phyloP scores from a whole-genome alignment of 2,797 vertebrate species.

The Acanthiza pusilla region DNA sequence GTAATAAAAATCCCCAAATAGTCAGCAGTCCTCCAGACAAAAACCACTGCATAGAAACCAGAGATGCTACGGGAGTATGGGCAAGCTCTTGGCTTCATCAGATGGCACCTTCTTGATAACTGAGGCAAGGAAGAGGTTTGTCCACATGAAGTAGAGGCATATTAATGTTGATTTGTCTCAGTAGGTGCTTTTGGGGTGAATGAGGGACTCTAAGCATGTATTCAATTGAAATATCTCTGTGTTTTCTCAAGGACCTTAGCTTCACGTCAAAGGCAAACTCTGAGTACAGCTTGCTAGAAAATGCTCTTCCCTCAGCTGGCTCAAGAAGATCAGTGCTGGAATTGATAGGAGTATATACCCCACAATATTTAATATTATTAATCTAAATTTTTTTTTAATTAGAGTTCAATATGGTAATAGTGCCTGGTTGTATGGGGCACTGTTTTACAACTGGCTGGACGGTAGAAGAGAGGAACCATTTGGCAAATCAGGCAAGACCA shows the following conservation, averaged over 20 bases:
- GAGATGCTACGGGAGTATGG: neutral
- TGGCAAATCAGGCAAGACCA: conserved; percentile 46
- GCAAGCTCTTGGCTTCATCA: neutral
- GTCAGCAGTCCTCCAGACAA: neutral
- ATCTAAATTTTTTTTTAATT: neutral
- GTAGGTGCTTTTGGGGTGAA: conserved; percentile 65
- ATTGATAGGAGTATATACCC: conserved; percentile 44
- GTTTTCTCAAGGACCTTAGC: conserved; percentile 68
- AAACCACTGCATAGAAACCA: neutral
- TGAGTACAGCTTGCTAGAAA: conserved; percentile 75
- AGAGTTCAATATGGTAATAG: neutral
- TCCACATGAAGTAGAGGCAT: neutral
- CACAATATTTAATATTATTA: neutral
- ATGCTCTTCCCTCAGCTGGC: conserved; percentile 69
- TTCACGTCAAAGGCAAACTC: conserved; percentile 74
- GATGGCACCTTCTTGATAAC: neutral
- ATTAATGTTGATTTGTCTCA: neutral
- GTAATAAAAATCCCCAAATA: neutral
- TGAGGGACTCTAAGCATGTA: conserved; percentile 60
- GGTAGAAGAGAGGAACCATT: conserved; percentile 13
- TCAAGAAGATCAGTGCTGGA: conserved; percentile 76
- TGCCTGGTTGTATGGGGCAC: neutral
- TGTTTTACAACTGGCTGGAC: neutral
- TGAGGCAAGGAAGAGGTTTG: neutral
- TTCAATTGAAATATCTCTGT: conserved; percentile 62